These are phyloP conservation scores for Rhagonycha lutea DNA, from an alignment of 2,888 invertebrate genomes.

Conservation along the genomic window DNA sequence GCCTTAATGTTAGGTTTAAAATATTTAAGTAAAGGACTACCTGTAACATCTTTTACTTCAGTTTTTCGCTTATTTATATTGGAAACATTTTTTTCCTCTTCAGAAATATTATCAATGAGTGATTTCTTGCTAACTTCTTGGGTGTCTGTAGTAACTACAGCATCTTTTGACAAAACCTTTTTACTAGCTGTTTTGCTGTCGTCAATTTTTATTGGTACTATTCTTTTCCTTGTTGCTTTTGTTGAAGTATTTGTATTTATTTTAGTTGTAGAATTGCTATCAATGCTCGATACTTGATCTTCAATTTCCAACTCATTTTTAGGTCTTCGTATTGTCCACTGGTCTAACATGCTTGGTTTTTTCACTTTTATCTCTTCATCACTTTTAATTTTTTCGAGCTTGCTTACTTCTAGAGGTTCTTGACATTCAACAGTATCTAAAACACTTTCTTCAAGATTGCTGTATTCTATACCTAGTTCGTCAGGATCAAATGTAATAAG, in stretches of 20 bases:
- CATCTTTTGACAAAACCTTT: not conserved
- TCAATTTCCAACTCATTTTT: not conserved
- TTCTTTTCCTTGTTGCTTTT: constrained; percentile 57
- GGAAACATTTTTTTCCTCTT: not conserved
- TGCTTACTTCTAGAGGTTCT: constrained; percentile 33
- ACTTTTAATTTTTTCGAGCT: constrained; percentile 19
- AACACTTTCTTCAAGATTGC: constrained; percentile 45
- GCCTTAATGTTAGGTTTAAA: not conserved
- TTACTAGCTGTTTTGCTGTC: not conserved
- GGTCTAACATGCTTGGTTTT: constrained; percentile 46
- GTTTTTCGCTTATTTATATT: not conserved
- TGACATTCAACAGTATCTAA: constrained; percentile 43
- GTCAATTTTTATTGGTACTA: not conserved
- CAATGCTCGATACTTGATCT: not conserved
- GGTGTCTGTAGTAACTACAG: not conserved
- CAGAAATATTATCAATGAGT: not conserved
- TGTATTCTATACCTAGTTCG: constrained; percentile 70
- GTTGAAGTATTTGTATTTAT: constrained; percentile 57
- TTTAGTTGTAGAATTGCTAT: not conserved
- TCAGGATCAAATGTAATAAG: constrained; percentile 74
- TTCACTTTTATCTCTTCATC: constrained; percentile 38
- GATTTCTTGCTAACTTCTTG: not conserved
- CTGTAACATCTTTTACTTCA: not conserved
- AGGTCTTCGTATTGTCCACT: constrained; percentile 45
- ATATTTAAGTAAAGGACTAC: not conserved